Evolutionary conservation across 2,888 invertebrate genomes (phyloP), one percentile per base, ranked within the genome.

Genomic region (Phengaris alcon): DNA sequence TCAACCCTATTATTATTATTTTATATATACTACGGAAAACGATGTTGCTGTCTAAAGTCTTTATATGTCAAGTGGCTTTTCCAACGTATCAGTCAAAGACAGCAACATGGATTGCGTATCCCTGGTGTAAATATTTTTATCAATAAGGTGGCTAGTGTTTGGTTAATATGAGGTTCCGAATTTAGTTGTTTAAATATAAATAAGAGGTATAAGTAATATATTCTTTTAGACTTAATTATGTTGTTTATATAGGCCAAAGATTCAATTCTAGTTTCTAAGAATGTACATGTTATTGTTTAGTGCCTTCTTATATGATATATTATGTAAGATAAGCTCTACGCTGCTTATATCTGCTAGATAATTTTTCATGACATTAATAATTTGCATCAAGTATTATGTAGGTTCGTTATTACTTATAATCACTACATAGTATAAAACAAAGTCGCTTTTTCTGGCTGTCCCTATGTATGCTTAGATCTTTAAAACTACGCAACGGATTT

Each of bases 191-290:
- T 72, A 10, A 48, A 52, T 48, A 8, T 12, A 12, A 10, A 12
- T 13, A 72, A 72, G 72, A 54, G 35, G 52, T 72, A 12, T 35
- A 54, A 54, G 12, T 51, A 51, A 51, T 52, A 13, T 72, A 72
- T 72, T 72, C 12, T 35, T 13, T 10, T 72, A 72, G 22, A 52
- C 22, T 51, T 54, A 52, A 72, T 35, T 52, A 12, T 52, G 52
- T 72, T 72, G 72, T 52, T 72, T 35, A 72, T 72, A 52, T 72
- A 54, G 72, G 72, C 72, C 72, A 72, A 72, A 72, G 72, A 72
- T 72, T 72, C 54, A 72, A 72, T 51, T 72, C 4, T 54, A 54
- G 70, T 13, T 54, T 35, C 9, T 72, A 72, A 72, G 72, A 54
- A 54, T 22, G 35, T 35, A 35, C 35, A 35, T 35, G 35, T 35